Evolutionary conservation across 2,113 vertebrate genomes (phyloP), one percentile per base, ranked within the genome.

Genomic region (Nettapus auritus): DNA sequence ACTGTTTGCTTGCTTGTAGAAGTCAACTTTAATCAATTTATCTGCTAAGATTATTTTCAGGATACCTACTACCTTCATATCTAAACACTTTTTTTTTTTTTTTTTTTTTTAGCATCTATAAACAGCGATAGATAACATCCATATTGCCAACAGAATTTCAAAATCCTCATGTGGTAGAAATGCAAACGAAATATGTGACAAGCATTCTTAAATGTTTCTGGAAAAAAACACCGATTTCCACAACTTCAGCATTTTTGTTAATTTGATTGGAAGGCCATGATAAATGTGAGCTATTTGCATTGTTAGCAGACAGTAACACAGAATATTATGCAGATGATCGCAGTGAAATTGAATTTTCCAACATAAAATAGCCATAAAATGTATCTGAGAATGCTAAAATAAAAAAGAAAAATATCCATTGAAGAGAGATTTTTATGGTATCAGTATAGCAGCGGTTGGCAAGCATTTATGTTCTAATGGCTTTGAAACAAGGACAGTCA

Each of bases 301-400:
- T 83, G 52, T 88, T 57, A 93, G 66, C 33, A 90, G 56, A 53
- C 11, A 75, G n/a, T 71, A 89, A 59, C 29, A 53, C 13, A 56
- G 33, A 90, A 71, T 79, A 62, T 90, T 86, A 83, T 3, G 8
- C 56, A 68, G 34, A 46, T 88, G 40, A 85, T 86, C 40, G 48
- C 42, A 89, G 88, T 34, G 20, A 90, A 91, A 88, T 22, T 63
- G 25, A 88, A 64, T 95, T 88, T 94, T 85, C n/a, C 28, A 82
- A 70, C 50, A 88, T 48, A 22, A 48, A 28, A 40, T 86, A 79
- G 25, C n/a, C 19, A 56, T 60, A 40, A 94, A 82, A 66, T 64
- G 26, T 31, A 80, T 76, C 38, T 16, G 22, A 87, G 62, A 82
- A 64, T 55, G 33, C 9, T 34, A 44, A 3, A 34, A 26, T 42